Conservation (phyloP, 2,113 vertebrate genomes). For the Rostratula benghalensis region DNA sequence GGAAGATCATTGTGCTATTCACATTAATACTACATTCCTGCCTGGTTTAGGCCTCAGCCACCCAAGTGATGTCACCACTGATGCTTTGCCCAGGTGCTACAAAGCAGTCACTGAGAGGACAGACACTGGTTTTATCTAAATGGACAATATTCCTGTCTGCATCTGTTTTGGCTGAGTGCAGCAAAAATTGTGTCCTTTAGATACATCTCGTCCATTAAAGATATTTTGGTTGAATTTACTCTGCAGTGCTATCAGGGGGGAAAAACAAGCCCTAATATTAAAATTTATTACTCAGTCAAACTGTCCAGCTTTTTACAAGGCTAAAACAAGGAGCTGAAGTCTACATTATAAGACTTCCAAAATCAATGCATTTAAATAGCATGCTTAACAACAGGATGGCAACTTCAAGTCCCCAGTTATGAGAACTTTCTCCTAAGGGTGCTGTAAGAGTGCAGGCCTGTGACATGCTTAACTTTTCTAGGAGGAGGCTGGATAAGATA, state of each 20-base stretch:
- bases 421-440: constrained; percentile 43
- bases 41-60: neutral
- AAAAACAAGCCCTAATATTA: constrained; percentile 9
- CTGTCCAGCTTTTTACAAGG: constrained; percentile 40
- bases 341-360: constrained; percentile 41
- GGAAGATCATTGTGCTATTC: neutral
- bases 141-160: neutral
- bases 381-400: constrained; percentile 62
- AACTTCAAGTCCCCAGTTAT: constrained; percentile 21
- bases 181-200: constrained; percentile 24
- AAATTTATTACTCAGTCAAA: constrained; percentile 61
- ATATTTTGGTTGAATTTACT: constrained; percentile 48
- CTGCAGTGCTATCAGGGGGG: neutral
- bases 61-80: neutral
- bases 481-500: neutral
- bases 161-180: neutral
- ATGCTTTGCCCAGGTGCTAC: neutral
- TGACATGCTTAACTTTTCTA: neutral
- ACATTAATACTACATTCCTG: neutral
- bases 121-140: constrained; percentile 1
- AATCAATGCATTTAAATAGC: constrained; percentile 77
- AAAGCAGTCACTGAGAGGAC: neutral
- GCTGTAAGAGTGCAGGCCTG: neutral
- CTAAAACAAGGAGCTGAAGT: constrained; percentile 54
- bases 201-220: constrained; percentile 25